These are phyloP conservation scores for Jordanella pulchra DNA, from an alignment of 2,797 vertebrate genomes.

Conservation along the genomic window DNA sequence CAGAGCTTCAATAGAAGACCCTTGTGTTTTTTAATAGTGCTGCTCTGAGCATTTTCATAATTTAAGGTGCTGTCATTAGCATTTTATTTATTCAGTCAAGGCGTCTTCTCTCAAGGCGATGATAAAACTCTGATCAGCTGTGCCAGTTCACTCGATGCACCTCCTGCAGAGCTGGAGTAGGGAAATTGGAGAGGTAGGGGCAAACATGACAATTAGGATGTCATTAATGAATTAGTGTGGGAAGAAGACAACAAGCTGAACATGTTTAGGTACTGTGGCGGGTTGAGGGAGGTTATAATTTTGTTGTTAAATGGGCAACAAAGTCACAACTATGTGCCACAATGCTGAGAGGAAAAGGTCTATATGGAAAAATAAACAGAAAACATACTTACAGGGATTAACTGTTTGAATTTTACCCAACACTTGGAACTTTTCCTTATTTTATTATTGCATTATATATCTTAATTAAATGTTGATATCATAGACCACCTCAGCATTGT, in stretches of 20 bases:
- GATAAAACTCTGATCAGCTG: conserved; percentile 68
- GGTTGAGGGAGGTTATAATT: conserved; percentile 32
- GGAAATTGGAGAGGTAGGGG: conserved; percentile 74
- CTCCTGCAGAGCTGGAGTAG: conserved; percentile 69
- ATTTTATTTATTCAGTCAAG: conserved; percentile 77
- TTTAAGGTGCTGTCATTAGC: conserved; percentile 80
- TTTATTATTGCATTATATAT: not conserved
- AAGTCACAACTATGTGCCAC: conserved; percentile 13
- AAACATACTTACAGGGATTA: conserved; percentile 1
- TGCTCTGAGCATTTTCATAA: conserved; percentile 78
- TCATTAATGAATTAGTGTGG: conserved; percentile 70
- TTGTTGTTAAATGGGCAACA: conserved; percentile 20
- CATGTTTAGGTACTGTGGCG: conserved; percentile 25
- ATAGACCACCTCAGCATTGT: not conserved
- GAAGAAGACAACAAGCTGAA: conserved; percentile 62
- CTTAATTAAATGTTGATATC: not conserved
- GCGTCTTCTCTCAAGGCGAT: conserved; percentile 60
- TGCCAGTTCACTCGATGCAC: conserved; percentile 66
- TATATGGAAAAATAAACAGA: conserved; percentile 17
- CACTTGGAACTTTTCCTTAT: not conserved
- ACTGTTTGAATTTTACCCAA: not conserved
- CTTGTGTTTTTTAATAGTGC: conserved; percentile 73
- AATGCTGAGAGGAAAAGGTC: conserved; percentile 10
- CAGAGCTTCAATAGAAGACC: conserved; percentile 52
- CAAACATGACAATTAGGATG: conserved; percentile 77